These are phyloP conservation scores for Palythoa grandiflora DNA, from an alignment of 92 coral and sea anemone species.

Conservation along the genomic window DNA sequence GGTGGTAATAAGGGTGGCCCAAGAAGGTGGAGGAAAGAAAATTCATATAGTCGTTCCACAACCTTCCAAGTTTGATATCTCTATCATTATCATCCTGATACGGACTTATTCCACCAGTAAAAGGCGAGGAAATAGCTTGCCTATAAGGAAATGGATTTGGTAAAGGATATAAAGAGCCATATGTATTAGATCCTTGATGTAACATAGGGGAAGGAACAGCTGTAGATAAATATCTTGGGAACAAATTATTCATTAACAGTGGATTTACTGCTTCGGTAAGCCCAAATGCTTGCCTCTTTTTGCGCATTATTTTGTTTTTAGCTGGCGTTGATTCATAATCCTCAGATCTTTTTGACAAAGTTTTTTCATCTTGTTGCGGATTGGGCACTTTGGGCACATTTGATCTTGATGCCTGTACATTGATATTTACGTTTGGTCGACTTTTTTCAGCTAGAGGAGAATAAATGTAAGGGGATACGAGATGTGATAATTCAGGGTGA, in stretches of 20 bases:
- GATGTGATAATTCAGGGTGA: conserved; percentile 23
- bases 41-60: conserved; percentile 14
- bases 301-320: not conserved
- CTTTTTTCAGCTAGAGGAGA: conserved; percentile 45
- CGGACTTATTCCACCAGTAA: conserved; percentile 32
- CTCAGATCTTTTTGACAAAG: conserved; percentile 50
- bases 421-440: conserved; percentile 92
- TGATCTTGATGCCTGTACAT: conserved; percentile 91
- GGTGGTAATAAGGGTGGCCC: conserved; percentile 69
- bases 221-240: conserved; percentile 16
- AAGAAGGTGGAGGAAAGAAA: conserved; percentile 59
- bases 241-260: conserved; percentile 1
- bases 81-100: conserved; percentile 46
- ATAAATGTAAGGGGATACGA: conserved; percentile 39
- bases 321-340: conserved; percentile 30
- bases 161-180: not conserved
- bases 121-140: conserved; percentile 20
- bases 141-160: conserved; percentile 7
- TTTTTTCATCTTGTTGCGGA: conserved; percentile 40
- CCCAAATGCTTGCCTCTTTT: conserved; percentile 15
- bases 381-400: conserved; percentile 55
- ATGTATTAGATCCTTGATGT: not conserved
- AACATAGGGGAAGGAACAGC: conserved; percentile 30
- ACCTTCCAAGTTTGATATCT: conserved; percentile 35
- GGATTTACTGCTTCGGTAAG: conserved; percentile 4